These are phyloP conservation scores for Rhinichthys osculus DNA, from an alignment of 2,797 vertebrate species.

Conservation along the genomic window DNA sequence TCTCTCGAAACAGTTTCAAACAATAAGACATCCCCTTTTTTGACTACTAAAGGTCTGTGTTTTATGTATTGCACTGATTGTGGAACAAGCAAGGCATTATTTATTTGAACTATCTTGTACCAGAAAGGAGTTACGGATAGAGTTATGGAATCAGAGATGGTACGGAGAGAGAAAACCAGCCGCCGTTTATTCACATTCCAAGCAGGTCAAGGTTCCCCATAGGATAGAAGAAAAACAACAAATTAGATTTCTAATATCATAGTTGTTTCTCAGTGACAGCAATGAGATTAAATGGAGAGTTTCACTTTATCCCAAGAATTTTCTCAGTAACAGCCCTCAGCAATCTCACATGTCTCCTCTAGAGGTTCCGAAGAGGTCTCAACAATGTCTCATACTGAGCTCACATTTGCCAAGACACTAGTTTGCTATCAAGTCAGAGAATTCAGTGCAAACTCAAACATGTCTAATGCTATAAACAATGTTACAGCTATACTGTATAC, in stretches of 20 bases:
- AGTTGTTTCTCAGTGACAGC: background rate
- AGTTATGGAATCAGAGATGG: conserved; percentile 52
- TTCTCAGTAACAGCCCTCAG: background rate
- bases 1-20: conserved; percentile 7
- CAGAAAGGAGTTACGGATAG: conserved; percentile 46
- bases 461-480: background rate
- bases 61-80: background rate
- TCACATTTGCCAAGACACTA: no score
- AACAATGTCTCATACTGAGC: no score
- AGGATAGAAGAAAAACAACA: background rate
- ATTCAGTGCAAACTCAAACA: no score
- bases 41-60: conserved; percentile 11
- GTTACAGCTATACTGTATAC: no score
- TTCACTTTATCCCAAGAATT: background rate
- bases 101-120: conserved; percentile 39
- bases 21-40: background rate
- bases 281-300: background rate
- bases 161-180: conserved; percentile 51
- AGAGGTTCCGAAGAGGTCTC: no score
- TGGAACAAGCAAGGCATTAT: conserved; percentile 36
- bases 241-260: background rate
- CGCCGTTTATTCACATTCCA: conserved; percentile 58
- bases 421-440: no score
- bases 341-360: background rate
- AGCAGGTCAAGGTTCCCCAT: conserved; percentile 10